Percentiles rank a stretch among this genome's conserved stretches.
Conservation (phyloP, 2,888 invertebrate genomes). For the Allacma fusca region DNA sequence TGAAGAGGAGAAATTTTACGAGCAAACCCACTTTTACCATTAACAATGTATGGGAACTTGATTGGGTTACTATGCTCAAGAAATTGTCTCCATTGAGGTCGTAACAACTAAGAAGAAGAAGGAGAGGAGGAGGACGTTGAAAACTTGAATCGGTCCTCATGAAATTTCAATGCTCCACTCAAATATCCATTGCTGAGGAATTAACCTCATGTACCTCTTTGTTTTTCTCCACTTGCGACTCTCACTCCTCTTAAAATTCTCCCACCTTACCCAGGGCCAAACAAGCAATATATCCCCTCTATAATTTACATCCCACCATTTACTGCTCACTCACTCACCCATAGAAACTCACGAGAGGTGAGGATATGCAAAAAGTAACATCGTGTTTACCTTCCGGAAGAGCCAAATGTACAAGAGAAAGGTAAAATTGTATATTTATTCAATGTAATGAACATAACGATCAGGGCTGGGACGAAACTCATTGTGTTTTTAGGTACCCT, state of each 20-base stretch:
- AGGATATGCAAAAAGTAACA: background rate
- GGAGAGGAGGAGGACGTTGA: background rate
- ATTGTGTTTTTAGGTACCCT: background rate
- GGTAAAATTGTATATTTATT: too few species aligned
- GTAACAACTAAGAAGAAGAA: background rate
- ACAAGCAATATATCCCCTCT: background rate
- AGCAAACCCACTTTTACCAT: slow-evolving; percentile 10
- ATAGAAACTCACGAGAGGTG: background rate
- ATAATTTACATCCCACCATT: slow-evolving; percentile 8
- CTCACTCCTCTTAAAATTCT: background rate
- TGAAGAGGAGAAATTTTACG: slow-evolving; percentile 17
- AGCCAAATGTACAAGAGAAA: too few species aligned
- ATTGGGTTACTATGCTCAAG: slow-evolving; percentile 19
- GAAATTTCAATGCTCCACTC: background rate
- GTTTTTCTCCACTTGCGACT: background rate
- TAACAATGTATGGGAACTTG: slow-evolving; percentile 21
- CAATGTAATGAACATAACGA: too few species aligned
- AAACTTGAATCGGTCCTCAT: slow-evolving; percentile 18
- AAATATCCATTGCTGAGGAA: slow-evolving; percentile 18
- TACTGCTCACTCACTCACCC: background rate
- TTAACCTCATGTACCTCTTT: slow-evolving; percentile 9
- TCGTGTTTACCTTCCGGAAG: too few species aligned
- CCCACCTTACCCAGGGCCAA: background rate
- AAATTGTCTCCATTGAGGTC: slow-evolving; percentile 11
- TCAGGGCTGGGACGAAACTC: too few species aligned